These are phyloP conservation scores for Flexamia atlantica DNA, from an alignment of 2,888 invertebrate genomes.

Conservation along the genomic window DNA sequence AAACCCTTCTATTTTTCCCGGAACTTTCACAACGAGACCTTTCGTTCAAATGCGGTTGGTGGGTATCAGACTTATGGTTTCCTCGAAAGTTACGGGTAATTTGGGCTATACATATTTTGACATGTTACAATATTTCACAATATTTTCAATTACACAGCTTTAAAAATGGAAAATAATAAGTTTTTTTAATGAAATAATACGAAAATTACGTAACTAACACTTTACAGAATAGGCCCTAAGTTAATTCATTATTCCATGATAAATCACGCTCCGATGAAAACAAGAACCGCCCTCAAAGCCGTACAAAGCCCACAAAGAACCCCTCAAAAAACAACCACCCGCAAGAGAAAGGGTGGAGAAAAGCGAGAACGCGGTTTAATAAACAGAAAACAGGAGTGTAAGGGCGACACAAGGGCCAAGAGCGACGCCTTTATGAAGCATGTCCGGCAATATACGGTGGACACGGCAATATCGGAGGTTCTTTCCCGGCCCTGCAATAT, in stretches of 20 bases:
- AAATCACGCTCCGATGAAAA: neutral
- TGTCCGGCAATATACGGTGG: constrained; percentile 45
- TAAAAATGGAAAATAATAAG: no score
- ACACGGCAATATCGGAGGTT: constrained; percentile 44
- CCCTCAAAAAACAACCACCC: constrained; percentile 1
- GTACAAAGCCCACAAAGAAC: neutral
- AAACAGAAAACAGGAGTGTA: constrained; percentile 46
- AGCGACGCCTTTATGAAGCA: constrained; percentile 48
- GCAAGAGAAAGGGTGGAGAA: neutral
- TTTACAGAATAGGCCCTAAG: no score
- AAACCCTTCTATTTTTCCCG: no score
- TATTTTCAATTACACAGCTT: no score
- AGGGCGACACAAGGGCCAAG: constrained; percentile 14
- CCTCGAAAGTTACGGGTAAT: no score
- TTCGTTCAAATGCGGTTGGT: no score
- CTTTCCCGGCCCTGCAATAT: constrained; percentile 43
- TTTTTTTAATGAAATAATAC: no score
- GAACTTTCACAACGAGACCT: no score
- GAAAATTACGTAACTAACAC: no score
- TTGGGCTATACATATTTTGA: no score
- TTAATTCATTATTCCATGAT: neutral
- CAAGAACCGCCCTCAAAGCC: neutral
- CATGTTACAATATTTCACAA: no score
- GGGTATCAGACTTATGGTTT: no score
- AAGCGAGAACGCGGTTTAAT: constrained; percentile 45